Conservation (phyloP, 2,888 invertebrate genomes). For the Parasteatoda lunata region DNA sequence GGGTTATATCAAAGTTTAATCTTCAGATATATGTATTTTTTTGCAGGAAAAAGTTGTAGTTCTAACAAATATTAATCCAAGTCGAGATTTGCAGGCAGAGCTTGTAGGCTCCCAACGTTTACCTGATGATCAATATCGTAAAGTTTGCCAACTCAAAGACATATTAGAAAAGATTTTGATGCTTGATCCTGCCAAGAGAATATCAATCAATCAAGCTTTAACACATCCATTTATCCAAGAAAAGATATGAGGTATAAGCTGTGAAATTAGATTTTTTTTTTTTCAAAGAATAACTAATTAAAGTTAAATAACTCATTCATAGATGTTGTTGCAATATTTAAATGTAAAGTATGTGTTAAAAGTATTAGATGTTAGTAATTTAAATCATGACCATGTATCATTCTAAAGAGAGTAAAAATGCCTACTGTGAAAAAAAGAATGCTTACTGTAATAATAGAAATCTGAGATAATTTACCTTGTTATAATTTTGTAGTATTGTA, state of each 20-base stretch:
- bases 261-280: neutral
- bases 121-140: slow-evolving; percentile 90
- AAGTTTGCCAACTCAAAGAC: slow-evolving; percentile 93
- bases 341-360: too few species aligned
- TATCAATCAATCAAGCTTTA: slow-evolving; percentile 94
- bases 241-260: slow-evolving; percentile 79
- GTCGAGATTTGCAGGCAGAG: slow-evolving; percentile 89
- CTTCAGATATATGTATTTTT: neutral
- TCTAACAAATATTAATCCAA: slow-evolving; percentile 86
- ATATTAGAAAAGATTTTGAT: slow-evolving; percentile 92
- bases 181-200: slow-evolving; percentile 92
- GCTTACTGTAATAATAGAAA: too few species aligned
- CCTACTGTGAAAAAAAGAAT: too few species aligned
- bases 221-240: slow-evolving; percentile 97
- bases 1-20: neutral
- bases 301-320: too few species aligned
- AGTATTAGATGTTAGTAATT: too few species aligned
- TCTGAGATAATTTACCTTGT: too few species aligned
- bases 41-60: slow-evolving; percentile 95
- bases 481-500: too few species aligned
- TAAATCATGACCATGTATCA: too few species aligned
- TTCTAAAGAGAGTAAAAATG: too few species aligned
- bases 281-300: too few species aligned
- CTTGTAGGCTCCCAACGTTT: slow-evolving; percentile 90
- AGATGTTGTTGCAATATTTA: too few species aligned